Evolutionary conservation across 2,888 invertebrate species (phyloP).

Genomic region (Caenorhabditis virilis): DNA sequence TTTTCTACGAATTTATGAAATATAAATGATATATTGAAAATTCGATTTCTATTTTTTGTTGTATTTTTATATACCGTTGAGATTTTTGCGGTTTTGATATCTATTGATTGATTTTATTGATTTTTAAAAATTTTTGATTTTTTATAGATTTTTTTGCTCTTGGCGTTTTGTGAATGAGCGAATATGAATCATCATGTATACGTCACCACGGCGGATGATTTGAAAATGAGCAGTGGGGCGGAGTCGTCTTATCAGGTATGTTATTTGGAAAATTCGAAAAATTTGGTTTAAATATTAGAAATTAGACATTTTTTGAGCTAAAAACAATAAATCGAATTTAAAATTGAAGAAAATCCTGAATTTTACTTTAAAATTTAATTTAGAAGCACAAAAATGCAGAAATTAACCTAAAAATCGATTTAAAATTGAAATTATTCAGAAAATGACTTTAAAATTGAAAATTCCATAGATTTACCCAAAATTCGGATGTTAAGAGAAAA

Average conservation of each 20-base stretch:
- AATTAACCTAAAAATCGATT: too few species aligned
- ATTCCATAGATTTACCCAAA: too few species aligned
- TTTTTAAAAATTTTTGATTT: not conserved
- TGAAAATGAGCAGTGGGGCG: too few species aligned
- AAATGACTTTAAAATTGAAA: too few species aligned
- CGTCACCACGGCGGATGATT: constrained; percentile 4
- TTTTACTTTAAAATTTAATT: too few species aligned
- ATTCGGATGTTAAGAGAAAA: too few species aligned
- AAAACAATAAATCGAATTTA: too few species aligned
- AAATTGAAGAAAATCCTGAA: too few species aligned
- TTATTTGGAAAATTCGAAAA: not conserved
- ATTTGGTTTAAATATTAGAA: not conserved
- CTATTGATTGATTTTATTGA: not conserved
- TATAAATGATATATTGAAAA: not conserved
- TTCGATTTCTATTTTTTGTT: not conserved
- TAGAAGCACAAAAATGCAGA: too few species aligned
- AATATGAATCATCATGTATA: constrained; percentile 1
- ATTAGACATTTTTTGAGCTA: not conserved
- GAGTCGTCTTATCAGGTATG: too few species aligned
- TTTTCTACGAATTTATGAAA: not conserved
- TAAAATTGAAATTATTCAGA: too few species aligned
- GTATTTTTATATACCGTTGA: constrained; percentile 1
- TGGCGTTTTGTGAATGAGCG: not conserved
- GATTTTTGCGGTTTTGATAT: not conserved
- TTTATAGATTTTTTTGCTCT: not conserved